These are phyloP conservation scores for Stictonetta naevosa DNA, from an alignment of 2,113 vertebrate species.

Conservation along the genomic window DNA sequence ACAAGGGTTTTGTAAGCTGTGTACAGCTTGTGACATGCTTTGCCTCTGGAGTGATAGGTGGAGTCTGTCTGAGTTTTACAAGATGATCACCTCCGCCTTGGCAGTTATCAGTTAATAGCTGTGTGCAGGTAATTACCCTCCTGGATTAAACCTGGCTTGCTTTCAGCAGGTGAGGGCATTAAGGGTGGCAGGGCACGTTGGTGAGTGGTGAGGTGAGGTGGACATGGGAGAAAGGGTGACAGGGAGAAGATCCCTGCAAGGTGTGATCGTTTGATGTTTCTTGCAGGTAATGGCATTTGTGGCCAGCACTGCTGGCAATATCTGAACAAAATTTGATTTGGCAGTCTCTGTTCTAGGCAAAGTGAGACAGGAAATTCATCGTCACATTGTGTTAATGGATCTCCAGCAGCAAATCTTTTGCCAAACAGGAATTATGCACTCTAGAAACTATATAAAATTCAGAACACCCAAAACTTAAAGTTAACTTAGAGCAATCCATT, in stretches of 20 bases:
- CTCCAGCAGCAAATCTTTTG: neutral
- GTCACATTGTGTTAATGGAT: rapidly evolving
- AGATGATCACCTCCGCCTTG: neutral
- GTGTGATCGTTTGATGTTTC: rapidly evolving
- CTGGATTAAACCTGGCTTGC: neutral
- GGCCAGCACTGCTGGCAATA: neutral
- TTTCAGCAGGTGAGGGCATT: neutral
- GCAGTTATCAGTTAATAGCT: neutral
- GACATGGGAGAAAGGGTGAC: neutral
- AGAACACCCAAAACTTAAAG: rapidly evolving
- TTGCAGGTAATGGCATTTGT: neutral
- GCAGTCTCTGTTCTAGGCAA: neutral
- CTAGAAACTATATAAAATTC: neutral
- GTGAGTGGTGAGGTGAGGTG: neutral
- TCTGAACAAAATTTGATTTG: neutral
- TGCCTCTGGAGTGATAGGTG: neutral
- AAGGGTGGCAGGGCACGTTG: neutral
- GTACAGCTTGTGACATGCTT: neutral
- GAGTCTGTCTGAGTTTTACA: neutral
- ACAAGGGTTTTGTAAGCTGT: neutral
- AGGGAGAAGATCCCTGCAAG: neutral
- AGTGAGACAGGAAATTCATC: neutral
- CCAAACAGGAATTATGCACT: neutral
- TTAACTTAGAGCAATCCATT: neutral
- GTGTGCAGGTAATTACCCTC: neutral